Percentiles rank a stretch among this genome's conserved stretches.
These are phyloP conservation scores for Xiphydria camelus DNA, from an alignment of 2,888 invertebrate genomes.

Conservation along the genomic window DNA sequence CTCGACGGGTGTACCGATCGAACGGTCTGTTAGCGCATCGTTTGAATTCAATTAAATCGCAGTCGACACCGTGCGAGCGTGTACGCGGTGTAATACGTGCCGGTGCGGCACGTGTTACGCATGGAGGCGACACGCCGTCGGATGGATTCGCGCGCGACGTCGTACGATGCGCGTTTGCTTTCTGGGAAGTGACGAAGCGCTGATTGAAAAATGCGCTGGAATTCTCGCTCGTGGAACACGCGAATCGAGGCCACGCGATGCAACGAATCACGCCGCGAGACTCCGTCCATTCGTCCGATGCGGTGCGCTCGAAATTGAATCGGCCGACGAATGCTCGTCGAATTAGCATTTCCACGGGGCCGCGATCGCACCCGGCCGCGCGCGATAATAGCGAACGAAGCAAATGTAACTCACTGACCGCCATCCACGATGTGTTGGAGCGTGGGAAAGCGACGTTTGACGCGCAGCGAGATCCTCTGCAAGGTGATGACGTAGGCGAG, in stretches of 20 bases:
- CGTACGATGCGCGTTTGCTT: not conserved
- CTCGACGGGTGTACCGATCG: too few relatives aligned
- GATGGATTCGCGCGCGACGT: not conserved
- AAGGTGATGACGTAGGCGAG: conserved; percentile 87
- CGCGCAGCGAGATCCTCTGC: conserved; percentile 83
- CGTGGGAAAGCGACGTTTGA: conserved; percentile 85
- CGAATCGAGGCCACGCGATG: too few relatives aligned
- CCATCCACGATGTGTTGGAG: conserved; percentile 91
- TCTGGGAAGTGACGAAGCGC: too few relatives aligned
- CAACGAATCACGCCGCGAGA: too few relatives aligned
- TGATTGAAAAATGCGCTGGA: too few relatives aligned
- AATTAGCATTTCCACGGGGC: too few relatives aligned
- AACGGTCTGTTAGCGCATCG: too few relatives aligned
- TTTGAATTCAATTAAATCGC: too few relatives aligned
- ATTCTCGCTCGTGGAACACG: too few relatives aligned
- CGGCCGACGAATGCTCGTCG: not conserved
- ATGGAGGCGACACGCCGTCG: not conserved
- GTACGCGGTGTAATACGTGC: not conserved
- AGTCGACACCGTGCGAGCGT: too few relatives aligned
- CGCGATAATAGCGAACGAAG: not conserved
- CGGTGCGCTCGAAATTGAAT: not conserved
- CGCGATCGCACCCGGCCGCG: too few relatives aligned
- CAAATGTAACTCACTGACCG: conserved; percentile 62
- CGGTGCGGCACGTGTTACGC: not conserved
- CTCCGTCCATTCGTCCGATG: too few relatives aligned